Percentiles rank a stretch among this genome's conserved stretches.
Evolutionary conservation across 2,797 vertebrate genomes (phyloP).

Genomic region (Artibeus lituratus): DNA sequence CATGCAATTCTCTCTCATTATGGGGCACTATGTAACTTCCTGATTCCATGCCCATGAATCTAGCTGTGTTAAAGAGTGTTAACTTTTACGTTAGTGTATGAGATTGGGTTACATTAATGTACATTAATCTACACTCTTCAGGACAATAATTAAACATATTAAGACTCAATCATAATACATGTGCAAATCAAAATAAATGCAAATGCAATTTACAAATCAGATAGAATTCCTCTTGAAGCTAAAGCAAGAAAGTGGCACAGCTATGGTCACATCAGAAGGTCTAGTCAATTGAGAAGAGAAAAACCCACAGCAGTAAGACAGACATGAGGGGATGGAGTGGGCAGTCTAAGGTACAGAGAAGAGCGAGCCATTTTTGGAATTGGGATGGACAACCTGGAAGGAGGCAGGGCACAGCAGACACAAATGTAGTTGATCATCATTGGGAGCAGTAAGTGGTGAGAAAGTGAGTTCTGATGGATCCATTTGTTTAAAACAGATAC

Average conservation of each 20-base stretch:
- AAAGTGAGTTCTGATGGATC: not conserved
- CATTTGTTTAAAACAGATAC: not conserved
- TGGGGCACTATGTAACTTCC: rapidly evolving
- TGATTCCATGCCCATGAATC: not conserved
- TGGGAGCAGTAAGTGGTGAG: not conserved
- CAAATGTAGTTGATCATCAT: not conserved
- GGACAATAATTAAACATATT: not conserved
- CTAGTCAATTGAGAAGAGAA: not conserved
- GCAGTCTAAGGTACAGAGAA: not conserved
- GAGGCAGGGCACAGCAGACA: not conserved
- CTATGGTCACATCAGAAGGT: not conserved
- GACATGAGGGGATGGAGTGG: not conserved
- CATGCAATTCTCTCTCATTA: not conserved
- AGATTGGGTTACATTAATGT: not conserved
- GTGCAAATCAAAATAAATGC: not conserved
- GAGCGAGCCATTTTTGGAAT: not conserved
- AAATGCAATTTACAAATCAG: not conserved
- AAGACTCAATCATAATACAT: not conserved
- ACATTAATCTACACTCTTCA: not conserved
- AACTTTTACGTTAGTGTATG: not conserved
- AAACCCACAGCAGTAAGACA: not conserved
- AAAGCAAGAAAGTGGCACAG: not conserved
- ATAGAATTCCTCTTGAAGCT: not conserved
- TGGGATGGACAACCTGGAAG: not conserved
- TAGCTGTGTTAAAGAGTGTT: not conserved